A percentile compares a stretch with the other conserved stretches of the same genome.
These are phyloP conservation scores for Pristionchus maxplancki DNA, from an alignment of 2,888 invertebrate genomes.

Conservation along the genomic window DNA sequence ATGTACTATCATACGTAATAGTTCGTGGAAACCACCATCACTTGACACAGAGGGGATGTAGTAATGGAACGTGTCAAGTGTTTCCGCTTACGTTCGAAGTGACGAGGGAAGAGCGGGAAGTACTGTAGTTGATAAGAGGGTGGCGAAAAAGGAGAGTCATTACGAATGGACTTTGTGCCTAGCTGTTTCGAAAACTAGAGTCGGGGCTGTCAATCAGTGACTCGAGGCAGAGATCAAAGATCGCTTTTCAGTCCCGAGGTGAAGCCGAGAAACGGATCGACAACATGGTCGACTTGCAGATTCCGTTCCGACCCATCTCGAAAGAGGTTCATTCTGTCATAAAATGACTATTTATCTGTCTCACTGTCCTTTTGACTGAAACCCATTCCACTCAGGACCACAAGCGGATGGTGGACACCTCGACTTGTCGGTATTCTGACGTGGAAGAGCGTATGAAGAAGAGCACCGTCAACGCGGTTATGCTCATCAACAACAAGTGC, in stretches of 20 bases:
- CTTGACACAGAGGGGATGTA: neutral
- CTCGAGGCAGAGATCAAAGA: neutral
- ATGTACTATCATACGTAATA: neutral
- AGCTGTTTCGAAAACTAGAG: neutral
- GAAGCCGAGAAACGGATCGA: neutral
- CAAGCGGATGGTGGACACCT: neutral
- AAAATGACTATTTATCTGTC: neutral
- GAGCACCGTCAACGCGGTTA: conserved; percentile 39
- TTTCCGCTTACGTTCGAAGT: neutral
- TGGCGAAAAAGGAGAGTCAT: neutral
- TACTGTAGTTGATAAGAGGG: conserved; percentile 36
- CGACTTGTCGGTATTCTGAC: neutral
- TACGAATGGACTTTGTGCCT: neutral
- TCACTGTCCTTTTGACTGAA: too few relatives aligned
- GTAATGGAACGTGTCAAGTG: neutral
- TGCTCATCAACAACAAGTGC: conserved; percentile 52
- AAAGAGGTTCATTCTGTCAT: conserved; percentile 26
- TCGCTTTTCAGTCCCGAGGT: neutral
- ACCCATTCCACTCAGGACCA: conserved; percentile 40
- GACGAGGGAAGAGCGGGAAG: neutral
- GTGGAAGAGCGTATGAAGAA: conserved; percentile 47
- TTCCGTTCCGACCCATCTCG: conserved; percentile 22
- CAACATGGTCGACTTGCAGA: conserved; percentile 23
- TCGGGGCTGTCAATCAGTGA: neutral
- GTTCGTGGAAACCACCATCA: neutral